These are phyloP conservation scores for Mongoloraphidia duomilia DNA, from an alignment of 2,888 invertebrate species.

Conservation along the genomic window DNA sequence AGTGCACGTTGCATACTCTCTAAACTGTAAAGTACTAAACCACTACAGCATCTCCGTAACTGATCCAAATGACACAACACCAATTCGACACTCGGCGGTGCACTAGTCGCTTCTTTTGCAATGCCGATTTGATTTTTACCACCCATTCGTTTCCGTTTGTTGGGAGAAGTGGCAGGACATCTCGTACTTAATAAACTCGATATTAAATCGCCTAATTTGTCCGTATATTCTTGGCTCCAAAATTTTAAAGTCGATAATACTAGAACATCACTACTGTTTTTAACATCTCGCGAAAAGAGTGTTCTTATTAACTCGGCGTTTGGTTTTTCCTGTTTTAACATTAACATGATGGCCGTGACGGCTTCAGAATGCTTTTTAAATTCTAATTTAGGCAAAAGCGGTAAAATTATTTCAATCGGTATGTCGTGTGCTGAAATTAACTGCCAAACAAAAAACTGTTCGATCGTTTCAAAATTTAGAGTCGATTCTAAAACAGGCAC, in stretches of 20 bases:
- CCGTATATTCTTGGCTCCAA: slow-evolving; percentile 89
- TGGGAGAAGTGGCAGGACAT: slow-evolving; percentile 78
- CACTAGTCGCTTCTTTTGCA: slow-evolving; percentile 33
- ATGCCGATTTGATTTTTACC: slow-evolving; percentile 44
- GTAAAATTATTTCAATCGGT: slow-evolving; percentile 77
- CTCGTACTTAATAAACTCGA: slow-evolving; percentile 64
- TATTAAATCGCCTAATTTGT: slow-evolving; percentile 70
- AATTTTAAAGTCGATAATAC: slow-evolving; percentile 82
- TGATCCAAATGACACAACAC: slow-evolving; percentile 87
- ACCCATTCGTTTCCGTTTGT: slow-evolving; percentile 74
- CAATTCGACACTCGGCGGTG: slow-evolving; percentile 67
- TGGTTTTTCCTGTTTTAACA: slow-evolving; percentile 85
- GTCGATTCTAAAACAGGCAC: slow-evolving; percentile 65
- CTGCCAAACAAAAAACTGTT: slow-evolving; percentile 96
- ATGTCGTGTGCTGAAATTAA: slow-evolving; percentile 87
- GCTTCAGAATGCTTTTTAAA: slow-evolving; percentile 84
- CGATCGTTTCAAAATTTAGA: slow-evolving; percentile 91
- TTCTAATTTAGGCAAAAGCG: slow-evolving; percentile 63
- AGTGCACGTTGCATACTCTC: slow-evolving; percentile 86
- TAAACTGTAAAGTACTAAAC: slow-evolving; percentile 68
- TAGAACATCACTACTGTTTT: slow-evolving; percentile 65
- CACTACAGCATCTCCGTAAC: slow-evolving; percentile 63
- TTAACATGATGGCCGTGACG: slow-evolving; percentile 72
- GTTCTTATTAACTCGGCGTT: slow-evolving; percentile 73
- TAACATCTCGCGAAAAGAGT: slow-evolving; percentile 60